A percentile compares a stretch with the other conserved stretches of the same genome.
Conservation (phyloP, 2,797 vertebrate species). For the Adelosebastes latens region DNA sequence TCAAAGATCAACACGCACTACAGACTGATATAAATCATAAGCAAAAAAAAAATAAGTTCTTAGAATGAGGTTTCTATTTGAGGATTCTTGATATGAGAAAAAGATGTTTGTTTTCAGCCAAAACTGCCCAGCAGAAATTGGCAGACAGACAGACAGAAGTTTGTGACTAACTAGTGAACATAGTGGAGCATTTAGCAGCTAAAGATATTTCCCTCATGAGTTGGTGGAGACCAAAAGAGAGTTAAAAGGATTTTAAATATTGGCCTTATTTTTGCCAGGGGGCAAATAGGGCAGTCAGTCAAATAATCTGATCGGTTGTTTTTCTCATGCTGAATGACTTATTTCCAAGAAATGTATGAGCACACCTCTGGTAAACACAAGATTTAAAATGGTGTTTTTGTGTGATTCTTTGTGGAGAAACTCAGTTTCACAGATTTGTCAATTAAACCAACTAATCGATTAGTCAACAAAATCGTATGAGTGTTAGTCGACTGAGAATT, state of each 20-base stretch:
- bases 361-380: too few relatives aligned
- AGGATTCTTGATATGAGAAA: background rate
- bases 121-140: background rate
- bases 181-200: background rate
- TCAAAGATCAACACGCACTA: constrained; percentile 14
- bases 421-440: too few relatives aligned
- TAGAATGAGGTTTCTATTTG: constrained; percentile 9
- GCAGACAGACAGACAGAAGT: background rate
- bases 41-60: constrained; percentile 9
- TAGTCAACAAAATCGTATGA: too few relatives aligned
- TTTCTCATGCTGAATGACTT: too few relatives aligned
- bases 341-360: too few relatives aligned
- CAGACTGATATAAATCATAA: constrained; percentile 19
- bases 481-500: too few relatives aligned
- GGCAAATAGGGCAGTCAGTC: background rate
- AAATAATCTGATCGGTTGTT: too few relatives aligned
- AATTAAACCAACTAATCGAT: too few relatives aligned
- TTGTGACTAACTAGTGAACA: background rate
- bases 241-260: background rate
- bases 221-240: constrained; percentile 1
- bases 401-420: too few relatives aligned
- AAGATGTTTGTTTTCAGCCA: background rate
- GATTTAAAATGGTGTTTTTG: too few relatives aligned
- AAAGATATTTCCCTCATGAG: background rate
- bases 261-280: background rate